Base-by-base conservation (phyloP, 2,113 vertebrate species). In the Dipodomys merriami region DNA sequence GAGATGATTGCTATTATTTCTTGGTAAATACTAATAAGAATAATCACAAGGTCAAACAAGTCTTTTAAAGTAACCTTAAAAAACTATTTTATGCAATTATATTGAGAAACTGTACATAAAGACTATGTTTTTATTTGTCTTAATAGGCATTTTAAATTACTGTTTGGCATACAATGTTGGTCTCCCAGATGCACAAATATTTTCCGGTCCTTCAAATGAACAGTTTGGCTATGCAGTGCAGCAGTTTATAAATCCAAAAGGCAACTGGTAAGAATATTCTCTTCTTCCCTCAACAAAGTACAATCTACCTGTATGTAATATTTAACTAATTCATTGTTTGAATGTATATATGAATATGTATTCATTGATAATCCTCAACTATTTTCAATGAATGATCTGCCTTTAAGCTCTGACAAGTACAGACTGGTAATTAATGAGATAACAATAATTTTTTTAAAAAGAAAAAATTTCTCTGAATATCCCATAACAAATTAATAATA, bases 201-300 rank as follows among this genome's bases (percentile, higher is more conserved):
- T 99, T 97, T 98, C 97, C 4, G 99, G 99, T 64, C 97, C 98
- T 67, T 95, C 97, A 33, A 88, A 39, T 39, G 98, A 98, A 71
- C 98, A 99, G 95, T 99, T 99, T 97, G 99, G 99, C 87, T 99
- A 99, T 88, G 81, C 98, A 10, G 97, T 99, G 60, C 98, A 99
- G 46, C 99, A 99, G 93, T 97, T 98, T 20, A 91, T 94, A 96
- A 99, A 98, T 95, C 94, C 98, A 88, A 93, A 98, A 93, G 99
- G 98, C 91, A 99, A 99, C 98, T 99, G 99, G 99, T 99, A 98
- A 98, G 98, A 79, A 64, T 49, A 69, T 88, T 88, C 30, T 73
- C 91, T 81, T 94, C 83, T 81, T 20, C 53, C 67, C 68, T 79
- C 29, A 64, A 11, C 87, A 80, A 76, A 84, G 53, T 78, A 46